Base-by-base conservation (phyloP, 2,113 vertebrate genomes). In the Rhegmatorhina hoffmannsi region DNA sequence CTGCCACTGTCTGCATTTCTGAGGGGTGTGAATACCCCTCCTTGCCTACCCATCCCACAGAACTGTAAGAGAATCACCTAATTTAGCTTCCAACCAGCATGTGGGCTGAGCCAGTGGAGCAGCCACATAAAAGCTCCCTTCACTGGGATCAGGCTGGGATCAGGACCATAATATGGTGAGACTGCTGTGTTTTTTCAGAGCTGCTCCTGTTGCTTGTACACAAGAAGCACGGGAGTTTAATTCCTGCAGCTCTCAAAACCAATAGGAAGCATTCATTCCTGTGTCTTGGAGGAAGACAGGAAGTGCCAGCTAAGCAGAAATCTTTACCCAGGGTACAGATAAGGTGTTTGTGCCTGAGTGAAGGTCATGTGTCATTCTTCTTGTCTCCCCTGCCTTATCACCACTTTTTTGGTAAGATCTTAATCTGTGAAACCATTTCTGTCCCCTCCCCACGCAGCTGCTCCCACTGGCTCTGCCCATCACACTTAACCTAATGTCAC, bases 1-100 rank as follows among this genome's bases (percentile, higher is more conserved):
- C 17, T 77, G 67, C 90, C 92, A 21, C 73, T 86, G 67, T 64
- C 83, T 92, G 68, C 29, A 15, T 89, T 89, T 93, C 68, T 87
- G 60, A 90, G 79, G 67, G 67, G 33, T 23, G 29, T 59, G 67
- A 89, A 55, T 88, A 31, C 23, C 56, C 59, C 50, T 89, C 38
- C 55, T 84, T 90, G 79, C 83, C 84, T 76, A 33, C 66, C 74
- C 28, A 5, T 74, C 79, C 63, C 50, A n/a, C 72, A 86, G 85
- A 62, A 38, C 50, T 79, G 31, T n/a, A 49, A 24, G 36, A 88
- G 67, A 92, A 83, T 67, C 63, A 63, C 75, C 43, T 87, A 44
- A 79, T 84, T 93, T 80, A 79, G 55, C 68, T 80, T 70, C 46
- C 60, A n/a, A 88, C 44, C 74, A 90, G 24, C 52, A 7, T 75